Base-by-base conservation (phyloP, 2,797 vertebrate species). In the Crax fasciolata region DNA sequence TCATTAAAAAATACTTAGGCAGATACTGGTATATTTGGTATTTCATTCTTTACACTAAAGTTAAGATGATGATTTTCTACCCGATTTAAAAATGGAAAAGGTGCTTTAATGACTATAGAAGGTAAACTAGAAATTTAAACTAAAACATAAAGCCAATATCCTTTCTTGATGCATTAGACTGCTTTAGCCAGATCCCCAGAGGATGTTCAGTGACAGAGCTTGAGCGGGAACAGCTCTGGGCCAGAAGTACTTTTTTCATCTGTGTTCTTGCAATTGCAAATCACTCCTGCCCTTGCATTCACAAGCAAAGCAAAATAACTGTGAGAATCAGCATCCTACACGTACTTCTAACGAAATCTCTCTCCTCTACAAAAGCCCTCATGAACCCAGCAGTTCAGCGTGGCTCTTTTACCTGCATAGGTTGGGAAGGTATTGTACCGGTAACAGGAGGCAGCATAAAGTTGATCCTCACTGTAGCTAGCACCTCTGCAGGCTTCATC, bases 1-100 rank as follows among this genome's bases (percentile, higher is more conserved):
- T 97, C 82, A 96, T 97, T 98, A 96, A 96, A 96, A 97, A 85
- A 89, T 96, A 93, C 89, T 96, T 96, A 90, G 44, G 80, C 87
- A 66, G 63, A 76, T 92, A 90, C 58, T 84, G 86, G 82, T 96
- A 91, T 89, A 93, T 92, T 86, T 82, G 77, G 72, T 87, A 79
- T 81, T 95, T 89, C 82, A 92, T 58, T 44, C 27, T 85, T 85
- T 63, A 58, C 21, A 14, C 46, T 84, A 52, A 43, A 91, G 55
- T 79, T 13, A 68, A 87, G 59, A 52, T 82, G 19, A 49, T 68
- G 80, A 70, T 70, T 93, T 97, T 83, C 62, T 71, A 84, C 48
- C 14, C 81, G 59, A 89, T 59, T 70, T 89, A 52, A 84, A 95
- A 87, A 66, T 54, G 32, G 75, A 92, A 92, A 96, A 88, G 65